These are phyloP conservation scores for Cerastis rubricosa DNA, from an alignment of 2,888 invertebrate species.

Conservation along the genomic window DNA sequence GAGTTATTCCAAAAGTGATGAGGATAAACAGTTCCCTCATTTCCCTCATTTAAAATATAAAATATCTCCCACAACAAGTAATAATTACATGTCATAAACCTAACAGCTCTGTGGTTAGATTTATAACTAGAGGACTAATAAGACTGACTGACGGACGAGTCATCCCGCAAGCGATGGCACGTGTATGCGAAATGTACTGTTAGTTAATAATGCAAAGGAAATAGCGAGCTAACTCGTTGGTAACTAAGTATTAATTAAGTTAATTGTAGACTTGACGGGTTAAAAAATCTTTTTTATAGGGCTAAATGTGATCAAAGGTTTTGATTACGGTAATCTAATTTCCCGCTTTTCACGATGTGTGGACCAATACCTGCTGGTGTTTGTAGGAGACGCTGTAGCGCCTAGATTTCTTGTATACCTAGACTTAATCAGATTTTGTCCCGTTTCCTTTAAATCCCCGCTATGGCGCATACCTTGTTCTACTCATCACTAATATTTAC, in stretches of 20 bases:
- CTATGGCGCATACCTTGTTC: background rate
- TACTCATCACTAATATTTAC: constrained; percentile 3
- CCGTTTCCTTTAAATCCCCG: background rate
- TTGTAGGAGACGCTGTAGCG: background rate
- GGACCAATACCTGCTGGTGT: background rate
- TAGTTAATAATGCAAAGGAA: constrained; percentile 25
- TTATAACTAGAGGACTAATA: constrained; percentile 14
- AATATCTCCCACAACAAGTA: background rate
- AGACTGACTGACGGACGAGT: constrained; percentile 10
- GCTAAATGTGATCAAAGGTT: background rate
- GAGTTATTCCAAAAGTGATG: background rate
- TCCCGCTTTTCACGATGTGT: background rate
- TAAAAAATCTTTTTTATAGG: background rate
- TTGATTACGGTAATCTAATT: background rate
- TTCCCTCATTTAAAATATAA: background rate
- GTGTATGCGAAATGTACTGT: constrained; percentile 15
- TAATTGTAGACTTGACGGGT: background rate
- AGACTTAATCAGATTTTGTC: background rate
- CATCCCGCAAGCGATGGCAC: constrained; percentile 14
- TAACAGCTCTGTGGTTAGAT: background rate
- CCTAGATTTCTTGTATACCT: background rate
- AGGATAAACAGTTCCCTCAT: background rate
- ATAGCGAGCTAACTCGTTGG: background rate
- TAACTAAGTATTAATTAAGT: constrained; percentile 11
- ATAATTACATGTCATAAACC: background rate